Percentiles rank a stretch among this genome's conserved stretches.
Evolutionary conservation across 2,113 vertebrate species (phyloP).

Genomic region (Hemicordylus capensis): DNA sequence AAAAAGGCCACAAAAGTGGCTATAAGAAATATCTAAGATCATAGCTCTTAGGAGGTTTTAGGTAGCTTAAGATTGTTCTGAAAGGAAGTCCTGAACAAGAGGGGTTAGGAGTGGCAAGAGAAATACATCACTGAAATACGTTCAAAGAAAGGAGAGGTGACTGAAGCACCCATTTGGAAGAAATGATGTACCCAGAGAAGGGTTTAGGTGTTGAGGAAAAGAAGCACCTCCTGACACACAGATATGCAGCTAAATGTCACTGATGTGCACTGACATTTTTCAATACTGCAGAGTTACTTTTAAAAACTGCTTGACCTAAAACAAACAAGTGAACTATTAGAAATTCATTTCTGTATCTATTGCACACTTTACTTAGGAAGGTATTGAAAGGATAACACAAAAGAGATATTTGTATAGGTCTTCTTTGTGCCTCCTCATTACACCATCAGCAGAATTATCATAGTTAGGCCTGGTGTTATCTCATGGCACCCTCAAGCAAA

Average conservation of each 20-base stretch:
- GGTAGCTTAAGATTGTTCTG: background rate
- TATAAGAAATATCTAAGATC: background rate
- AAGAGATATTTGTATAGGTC: background rate
- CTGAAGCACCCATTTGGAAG: constrained; percentile 6
- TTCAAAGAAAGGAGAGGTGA: background rate
- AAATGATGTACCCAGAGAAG: background rate
- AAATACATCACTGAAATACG: constrained; percentile 11
- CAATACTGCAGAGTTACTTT: constrained; percentile 9
- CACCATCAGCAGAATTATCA: background rate
- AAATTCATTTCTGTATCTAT: background rate
- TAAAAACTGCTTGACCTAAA: constrained; percentile 32
- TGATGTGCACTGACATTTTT: constrained; percentile 9
- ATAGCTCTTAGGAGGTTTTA: background rate
- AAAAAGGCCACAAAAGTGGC: background rate
- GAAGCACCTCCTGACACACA: background rate
- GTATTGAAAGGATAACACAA: background rate
- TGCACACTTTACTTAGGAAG: background rate
- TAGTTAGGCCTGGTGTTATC: no score
- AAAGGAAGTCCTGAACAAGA: background rate
- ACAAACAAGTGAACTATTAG: constrained; percentile 6
- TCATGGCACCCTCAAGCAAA: no score
- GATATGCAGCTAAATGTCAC: constrained; percentile 17
- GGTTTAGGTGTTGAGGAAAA: constrained; percentile 14
- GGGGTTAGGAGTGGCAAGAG: background rate
- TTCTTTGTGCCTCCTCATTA: constrained; percentile 11